Conservation (phyloP, 2,113 vertebrate species). For the Passerina amoena region DNA sequence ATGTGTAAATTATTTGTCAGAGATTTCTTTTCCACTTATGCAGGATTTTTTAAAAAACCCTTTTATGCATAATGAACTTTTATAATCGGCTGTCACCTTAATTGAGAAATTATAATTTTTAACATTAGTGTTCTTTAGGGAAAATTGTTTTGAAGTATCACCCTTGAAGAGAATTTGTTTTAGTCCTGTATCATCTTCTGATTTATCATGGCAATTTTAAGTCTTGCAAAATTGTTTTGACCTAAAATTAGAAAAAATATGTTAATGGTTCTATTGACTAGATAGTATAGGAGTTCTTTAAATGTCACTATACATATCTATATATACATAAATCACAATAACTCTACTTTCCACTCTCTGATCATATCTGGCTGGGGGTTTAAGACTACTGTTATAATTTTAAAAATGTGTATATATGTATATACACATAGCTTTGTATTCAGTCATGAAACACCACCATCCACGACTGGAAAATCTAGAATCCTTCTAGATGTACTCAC, state of each 20-base stretch:
- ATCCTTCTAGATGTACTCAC: not conserved
- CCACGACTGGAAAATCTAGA: not conserved
- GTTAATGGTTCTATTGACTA: not conserved
- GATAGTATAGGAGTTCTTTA: not conserved
- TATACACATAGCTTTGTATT: not conserved
- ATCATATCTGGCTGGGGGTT: not conserved
- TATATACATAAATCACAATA: not conserved
- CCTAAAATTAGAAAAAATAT: not conserved
- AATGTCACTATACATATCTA: not conserved
- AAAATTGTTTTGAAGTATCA: not conserved
- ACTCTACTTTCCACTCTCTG: not conserved
- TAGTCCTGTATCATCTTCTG: not conserved
- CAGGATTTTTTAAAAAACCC: not conserved
- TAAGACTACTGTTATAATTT: not conserved
- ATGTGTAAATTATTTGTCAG: not conserved
- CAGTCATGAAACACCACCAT: not conserved
- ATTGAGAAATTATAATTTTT: constrained; percentile 7
- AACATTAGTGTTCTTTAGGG: not conserved
- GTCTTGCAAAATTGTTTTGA: not conserved
- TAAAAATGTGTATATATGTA: not conserved
- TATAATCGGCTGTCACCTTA: not conserved
- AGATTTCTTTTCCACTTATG: not conserved
- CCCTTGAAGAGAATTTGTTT: not conserved
- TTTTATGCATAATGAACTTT: not conserved
- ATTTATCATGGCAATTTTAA: not conserved